These are phyloP conservation scores for Nothobranchius kuhntae DNA, from an alignment of 2,113 vertebrate species.

Conservation along the genomic window DNA sequence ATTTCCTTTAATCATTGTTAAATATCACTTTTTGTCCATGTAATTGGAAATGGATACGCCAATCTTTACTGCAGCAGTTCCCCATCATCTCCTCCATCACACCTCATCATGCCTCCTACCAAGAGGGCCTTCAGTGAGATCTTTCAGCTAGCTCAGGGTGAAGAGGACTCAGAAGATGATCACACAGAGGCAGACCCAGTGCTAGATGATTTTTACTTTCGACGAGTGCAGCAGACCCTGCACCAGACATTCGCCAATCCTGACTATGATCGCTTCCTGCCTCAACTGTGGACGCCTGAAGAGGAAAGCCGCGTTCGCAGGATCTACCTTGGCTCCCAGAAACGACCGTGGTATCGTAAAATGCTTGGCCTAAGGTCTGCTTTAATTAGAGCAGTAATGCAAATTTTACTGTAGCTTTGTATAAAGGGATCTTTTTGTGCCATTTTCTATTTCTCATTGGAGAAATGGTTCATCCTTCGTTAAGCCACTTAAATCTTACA, in stretches of 20 bases:
- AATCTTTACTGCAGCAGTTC: conserved; percentile 49
- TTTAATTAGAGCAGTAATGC: neutral
- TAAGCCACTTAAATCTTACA: no score
- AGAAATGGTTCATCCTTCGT: no score
- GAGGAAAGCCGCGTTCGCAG: conserved; percentile 83
- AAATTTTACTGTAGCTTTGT: neutral
- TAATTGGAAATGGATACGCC: conserved; percentile 17
- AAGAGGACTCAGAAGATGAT: conserved; percentile 66
- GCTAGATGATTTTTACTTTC: conserved; percentile 88
- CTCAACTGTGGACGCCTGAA: conserved; percentile 85
- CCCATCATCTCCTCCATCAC: conserved; percentile 15
- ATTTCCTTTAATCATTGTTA: neutral
- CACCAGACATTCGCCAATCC: conserved; percentile 74
- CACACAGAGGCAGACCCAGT: conserved; percentile 83
- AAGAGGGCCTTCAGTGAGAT: conserved; percentile 37
- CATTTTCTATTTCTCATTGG: no score
- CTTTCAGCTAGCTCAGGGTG: conserved; percentile 39
- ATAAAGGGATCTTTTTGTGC: no score
- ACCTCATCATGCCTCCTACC: neutral
- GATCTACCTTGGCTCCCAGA: conserved; percentile 84
- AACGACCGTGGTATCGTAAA: conserved; percentile 92
- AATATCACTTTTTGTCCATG: neutral
- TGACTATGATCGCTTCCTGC: conserved; percentile 84
- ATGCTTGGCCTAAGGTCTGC: conserved; percentile 92
- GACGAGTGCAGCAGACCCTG: conserved; percentile 79